Conservation (phyloP, 2,113 vertebrate genomes). For the Stercorarius parasiticus region DNA sequence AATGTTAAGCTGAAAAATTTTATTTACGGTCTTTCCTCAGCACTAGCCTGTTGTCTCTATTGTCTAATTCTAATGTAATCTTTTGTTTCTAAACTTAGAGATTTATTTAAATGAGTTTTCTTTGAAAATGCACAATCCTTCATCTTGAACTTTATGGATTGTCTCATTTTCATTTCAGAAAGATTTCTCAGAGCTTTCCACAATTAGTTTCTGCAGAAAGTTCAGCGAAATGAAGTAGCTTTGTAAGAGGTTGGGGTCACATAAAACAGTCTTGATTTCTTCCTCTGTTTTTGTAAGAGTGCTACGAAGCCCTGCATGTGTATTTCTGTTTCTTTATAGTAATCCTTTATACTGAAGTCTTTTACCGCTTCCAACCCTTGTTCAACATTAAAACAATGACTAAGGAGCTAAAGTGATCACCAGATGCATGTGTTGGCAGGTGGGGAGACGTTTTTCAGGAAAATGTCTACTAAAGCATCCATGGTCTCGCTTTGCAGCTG, state of each 20-base stretch:
- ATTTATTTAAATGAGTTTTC: not conserved
- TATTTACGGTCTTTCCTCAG: not conserved
- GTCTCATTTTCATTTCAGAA: not conserved
- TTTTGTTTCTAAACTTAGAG: not conserved
- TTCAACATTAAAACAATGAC: not conserved
- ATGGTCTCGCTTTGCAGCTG: not conserved
- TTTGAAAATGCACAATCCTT: not conserved
- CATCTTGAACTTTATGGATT: not conserved
- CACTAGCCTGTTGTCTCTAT: not conserved
- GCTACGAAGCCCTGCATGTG: fast-evolving
- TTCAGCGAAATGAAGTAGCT: not conserved
- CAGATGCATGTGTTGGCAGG: no score
- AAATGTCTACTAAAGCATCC: not conserved
- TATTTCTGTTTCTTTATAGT: not conserved
- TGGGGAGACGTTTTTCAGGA: not conserved
- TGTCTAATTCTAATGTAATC: not conserved
- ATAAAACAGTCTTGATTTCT: not conserved
- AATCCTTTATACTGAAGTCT: not conserved
- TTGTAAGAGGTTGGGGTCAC: not conserved
- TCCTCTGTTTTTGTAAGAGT: not conserved
- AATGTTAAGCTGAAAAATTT: not conserved
- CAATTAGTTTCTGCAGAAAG: not conserved
- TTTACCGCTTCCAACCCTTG: not conserved
- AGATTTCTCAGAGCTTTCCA: not conserved
- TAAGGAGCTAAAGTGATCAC: not conserved